Conservation (phyloP, 2,113 vertebrate species). For the Anguilla rostrata region DNA sequence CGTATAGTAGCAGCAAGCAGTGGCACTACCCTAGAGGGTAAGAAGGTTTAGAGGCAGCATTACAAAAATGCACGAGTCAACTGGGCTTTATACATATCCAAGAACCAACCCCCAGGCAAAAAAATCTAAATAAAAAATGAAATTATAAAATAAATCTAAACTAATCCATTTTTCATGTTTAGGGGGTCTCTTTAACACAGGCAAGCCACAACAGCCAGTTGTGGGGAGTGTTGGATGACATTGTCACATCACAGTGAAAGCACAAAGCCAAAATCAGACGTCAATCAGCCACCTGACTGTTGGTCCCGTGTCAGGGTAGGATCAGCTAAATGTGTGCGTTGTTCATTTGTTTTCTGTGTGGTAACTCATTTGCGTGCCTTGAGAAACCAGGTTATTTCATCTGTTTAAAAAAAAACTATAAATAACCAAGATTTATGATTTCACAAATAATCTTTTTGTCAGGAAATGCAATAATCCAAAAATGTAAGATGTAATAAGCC, state of each 20-base stretch:
- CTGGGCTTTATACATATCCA: neutral
- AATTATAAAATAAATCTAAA: neutral
- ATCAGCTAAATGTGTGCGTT: neutral
- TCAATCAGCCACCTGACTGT: neutral
- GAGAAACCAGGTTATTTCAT: neutral
- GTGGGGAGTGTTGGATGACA: neutral
- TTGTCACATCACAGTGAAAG: neutral
- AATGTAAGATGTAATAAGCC: neutral
- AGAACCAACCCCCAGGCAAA: neutral
- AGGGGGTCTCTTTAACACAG: neutral
- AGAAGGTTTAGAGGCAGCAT: conserved; percentile 1
- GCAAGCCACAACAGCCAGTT: neutral
- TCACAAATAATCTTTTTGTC: neutral
- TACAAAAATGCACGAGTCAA: neutral
- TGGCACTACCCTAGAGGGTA: conserved; percentile 41
- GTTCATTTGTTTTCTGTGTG: neutral
- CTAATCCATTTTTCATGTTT: neutral
- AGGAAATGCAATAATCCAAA: neutral
- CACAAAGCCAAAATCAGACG: neutral
- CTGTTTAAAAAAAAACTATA: neutral
- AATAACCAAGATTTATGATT: neutral
- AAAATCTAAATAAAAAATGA: neutral
- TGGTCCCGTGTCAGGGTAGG: neutral
- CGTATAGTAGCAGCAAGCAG: conserved; percentile 53
- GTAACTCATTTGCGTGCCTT: neutral